Evolutionary conservation across 2,888 invertebrate species (phyloP), one percentile per base, ranked within the genome.

Genomic region (Drosophila prolongata): DNA sequence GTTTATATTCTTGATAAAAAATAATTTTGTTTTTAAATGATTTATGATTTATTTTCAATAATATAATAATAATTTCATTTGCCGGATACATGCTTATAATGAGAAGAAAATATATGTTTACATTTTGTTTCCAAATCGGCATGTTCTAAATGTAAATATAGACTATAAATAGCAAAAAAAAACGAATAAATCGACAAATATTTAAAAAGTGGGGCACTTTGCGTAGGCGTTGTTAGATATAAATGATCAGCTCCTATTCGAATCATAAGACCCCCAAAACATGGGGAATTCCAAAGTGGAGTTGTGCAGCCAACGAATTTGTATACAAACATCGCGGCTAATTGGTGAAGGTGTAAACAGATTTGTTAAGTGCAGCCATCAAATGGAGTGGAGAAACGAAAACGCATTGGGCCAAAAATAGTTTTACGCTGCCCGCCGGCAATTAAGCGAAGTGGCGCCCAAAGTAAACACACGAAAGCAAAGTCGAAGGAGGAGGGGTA

Each of bases 321-420:
- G 46, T 75, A 64, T 70, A 61, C 50, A 64, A 64, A 66, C 79
- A 52, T 47, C 66, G 50, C 44, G 42, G 59, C 70, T 67, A 87
- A 87, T 82, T 71, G 24, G 55, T 30, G 65, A 50, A 75, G 89
- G 88, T 84, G 84, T 84, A 69, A 88, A 84, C 89, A 87, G 40
- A 81, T 81, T 89, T 78, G 89, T 89, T 68, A 43, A 73, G 72
- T 68, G 64, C 44, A 49, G 49, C 44, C 46, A 35, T 76, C 78
- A 85, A 85, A 89, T 82, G 74, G 74, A 74, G 54, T 58, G 65
- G 56, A 69, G 80, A 86, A 86, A 88, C 83, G 67, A 78, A 86
- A 86, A 88, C 83, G 74, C 74, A 57, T 65, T 60, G 53, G 68
- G 59, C 64, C 47, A 61, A 76, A 74, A 61, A 80, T 62, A 77